Conservation (phyloP, 2,888 invertebrate species). For the Zootermopsis nevadensis region DNA sequence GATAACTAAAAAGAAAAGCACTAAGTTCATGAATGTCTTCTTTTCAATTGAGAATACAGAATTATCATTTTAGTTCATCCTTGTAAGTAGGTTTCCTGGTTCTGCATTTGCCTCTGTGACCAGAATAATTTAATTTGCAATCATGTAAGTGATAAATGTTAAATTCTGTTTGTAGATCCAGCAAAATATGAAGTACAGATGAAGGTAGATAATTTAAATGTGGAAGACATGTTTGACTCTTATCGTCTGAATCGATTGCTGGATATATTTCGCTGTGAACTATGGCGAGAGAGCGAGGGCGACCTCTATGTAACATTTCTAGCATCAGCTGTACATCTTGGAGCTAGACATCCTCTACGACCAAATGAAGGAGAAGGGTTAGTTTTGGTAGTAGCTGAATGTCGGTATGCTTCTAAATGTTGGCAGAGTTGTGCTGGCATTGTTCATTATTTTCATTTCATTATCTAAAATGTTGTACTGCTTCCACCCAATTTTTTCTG, state of each 20-base stretch:
- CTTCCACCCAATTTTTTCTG: too few relatives aligned
- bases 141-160: too few relatives aligned
- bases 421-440: background rate
- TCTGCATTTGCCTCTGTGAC: too few relatives aligned
- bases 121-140: too few relatives aligned
- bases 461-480: too few relatives aligned
- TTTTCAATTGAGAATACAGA: too few relatives aligned
- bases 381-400: conserved; percentile 51
- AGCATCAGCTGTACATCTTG: conserved; percentile 86
- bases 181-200: conserved; percentile 83
- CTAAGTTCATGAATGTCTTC: too few relatives aligned
- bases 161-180: conserved; percentile 63
- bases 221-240: conserved; percentile 85
- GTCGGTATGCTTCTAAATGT: background rate
- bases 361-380: conserved; percentile 91
- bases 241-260: conserved; percentile 78
- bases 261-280: conserved; percentile 77
- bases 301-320: conserved; percentile 86
- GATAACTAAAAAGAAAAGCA: too few relatives aligned
- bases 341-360: conserved; percentile 82
- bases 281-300: conserved; percentile 81
- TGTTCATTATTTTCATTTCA: too few relatives aligned
- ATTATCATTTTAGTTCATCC: too few relatives aligned
- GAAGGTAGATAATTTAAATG: conserved; percentile 90
- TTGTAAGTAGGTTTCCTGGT: too few relatives aligned